Conservation (phyloP, 2,888 invertebrate genomes). For the Agrochola macilenta region DNA sequence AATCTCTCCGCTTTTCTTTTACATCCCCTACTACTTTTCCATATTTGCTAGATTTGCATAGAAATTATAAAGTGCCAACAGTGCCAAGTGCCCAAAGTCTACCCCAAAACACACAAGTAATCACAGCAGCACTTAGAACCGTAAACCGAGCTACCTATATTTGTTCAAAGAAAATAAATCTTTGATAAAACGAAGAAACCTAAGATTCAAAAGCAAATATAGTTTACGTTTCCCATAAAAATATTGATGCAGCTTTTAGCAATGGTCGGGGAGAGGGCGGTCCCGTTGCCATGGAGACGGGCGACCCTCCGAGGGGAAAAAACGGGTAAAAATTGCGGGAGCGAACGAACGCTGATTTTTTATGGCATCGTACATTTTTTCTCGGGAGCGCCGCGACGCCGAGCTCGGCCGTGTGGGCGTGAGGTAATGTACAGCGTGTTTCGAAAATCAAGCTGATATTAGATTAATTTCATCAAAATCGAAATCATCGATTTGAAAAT, state of each 20-base stretch:
- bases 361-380: conserved; percentile 90
- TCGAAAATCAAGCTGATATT: not conserved
- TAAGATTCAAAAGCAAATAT: conserved; percentile 70
- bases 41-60: not conserved
- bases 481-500: not conserved
- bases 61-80: not conserved
- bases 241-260: conserved; percentile 86
- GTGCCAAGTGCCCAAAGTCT: not conserved
- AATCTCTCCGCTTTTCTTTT: too few relatives aligned
- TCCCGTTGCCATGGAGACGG: conserved; percentile 85
- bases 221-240: conserved; percentile 82
- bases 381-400: conserved; percentile 83
- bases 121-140: not conserved
- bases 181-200: conserved; percentile 45
- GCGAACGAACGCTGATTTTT: conserved; percentile 90
- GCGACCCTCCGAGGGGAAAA: conserved; percentile 89
- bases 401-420: conserved; percentile 75
- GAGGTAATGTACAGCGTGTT: conserved; percentile 74
- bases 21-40: not conserved
- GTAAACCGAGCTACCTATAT: conserved; percentile 8
- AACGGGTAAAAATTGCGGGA: conserved; percentile 90
- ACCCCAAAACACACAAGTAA: not conserved
- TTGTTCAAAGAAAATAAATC: conserved; percentile 40
- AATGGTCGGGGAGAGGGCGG: conserved; percentile 75
- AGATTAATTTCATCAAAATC: not conserved